phyloP scores from a whole-genome alignment of 2,113 vertebrate genomes.

The Hirundichthys speculiger region DNA sequence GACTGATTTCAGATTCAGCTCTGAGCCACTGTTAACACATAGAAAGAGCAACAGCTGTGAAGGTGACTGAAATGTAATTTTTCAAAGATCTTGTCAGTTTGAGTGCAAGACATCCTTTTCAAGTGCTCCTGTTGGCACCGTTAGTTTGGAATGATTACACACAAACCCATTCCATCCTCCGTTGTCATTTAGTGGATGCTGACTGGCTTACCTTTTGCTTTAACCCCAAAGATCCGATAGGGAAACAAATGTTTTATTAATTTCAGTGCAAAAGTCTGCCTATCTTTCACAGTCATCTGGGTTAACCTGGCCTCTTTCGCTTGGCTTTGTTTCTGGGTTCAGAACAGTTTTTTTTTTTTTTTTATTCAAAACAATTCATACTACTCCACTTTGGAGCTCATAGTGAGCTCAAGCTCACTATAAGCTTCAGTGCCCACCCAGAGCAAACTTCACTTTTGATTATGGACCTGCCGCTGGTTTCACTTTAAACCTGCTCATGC shows the following conservation, averaged over 20 bases:
- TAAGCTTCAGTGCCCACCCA: slow-evolving; percentile 46
- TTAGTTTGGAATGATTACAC: slow-evolving; percentile 4
- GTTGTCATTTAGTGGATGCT: slow-evolving; percentile 9
- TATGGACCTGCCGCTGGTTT: slow-evolving; percentile 52
- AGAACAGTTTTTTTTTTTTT: slow-evolving; percentile 30
- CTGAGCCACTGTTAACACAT: slow-evolving; percentile 21
- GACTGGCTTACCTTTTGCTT: slow-evolving; percentile 15
- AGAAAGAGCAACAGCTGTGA: slow-evolving; percentile 50
- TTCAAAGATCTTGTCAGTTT: slow-evolving; percentile 29
- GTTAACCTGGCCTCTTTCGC: slow-evolving; percentile 6
- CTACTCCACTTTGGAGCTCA: slow-evolving; percentile 54
- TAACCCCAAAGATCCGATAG: slow-evolving; percentile 15
- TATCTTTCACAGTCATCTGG: slow-evolving; percentile 15
- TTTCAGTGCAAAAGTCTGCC: slow-evolving; percentile 2
- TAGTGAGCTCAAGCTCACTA: too few species aligned
- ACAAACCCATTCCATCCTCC: slow-evolving; percentile 21
- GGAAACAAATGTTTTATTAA: background rate
- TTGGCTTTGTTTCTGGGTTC: slow-evolving; percentile 66
- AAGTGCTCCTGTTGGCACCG: slow-evolving; percentile 15
- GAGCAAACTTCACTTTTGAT: slow-evolving; percentile 65
- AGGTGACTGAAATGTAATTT: slow-evolving; percentile 43
- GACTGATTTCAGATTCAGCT: slow-evolving; percentile 42
- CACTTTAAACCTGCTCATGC: slow-evolving; percentile 38
- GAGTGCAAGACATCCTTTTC: slow-evolving; percentile 50
- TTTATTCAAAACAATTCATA: slow-evolving; percentile 40